Base-by-base conservation (phyloP, 1,140 invertebrate genomes). In the Pachyrhynchus sulphureomaculatus region DNA sequence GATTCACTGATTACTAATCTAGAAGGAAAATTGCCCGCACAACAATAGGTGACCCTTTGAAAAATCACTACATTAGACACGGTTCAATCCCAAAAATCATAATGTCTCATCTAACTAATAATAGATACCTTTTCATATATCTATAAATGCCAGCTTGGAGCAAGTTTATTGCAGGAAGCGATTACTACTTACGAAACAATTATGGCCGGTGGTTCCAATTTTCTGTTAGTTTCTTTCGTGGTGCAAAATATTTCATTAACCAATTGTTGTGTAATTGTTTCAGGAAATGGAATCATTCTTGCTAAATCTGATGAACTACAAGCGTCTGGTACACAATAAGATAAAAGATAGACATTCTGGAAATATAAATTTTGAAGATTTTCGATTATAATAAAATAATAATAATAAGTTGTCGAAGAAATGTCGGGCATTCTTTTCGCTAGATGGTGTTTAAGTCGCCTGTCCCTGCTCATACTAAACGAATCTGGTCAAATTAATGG, bases 171-270 rank as follows among this genome's bases (percentile, higher is more conserved):
- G 18, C 0, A 78, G 56, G 10, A 70, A 71, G 33, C 55, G 45
- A 0, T 70, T 69, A 32, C 76, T 78, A 1, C 73, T 77, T 52
- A 4, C 78, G 79, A 34, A 75, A 80, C 32, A 29, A n/a, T 26
- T 34, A 57, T 58, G 9, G 53, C 23, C 29, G 37, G 34, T 64
- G 1, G 1, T 20, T 29, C 20, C 53, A 69, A 12, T 62, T n/a
- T 39, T 53, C 20, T 39, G 51, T 57, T 39, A 54, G 10, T 57
- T 59, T 68, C 70, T 15, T 10, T 34, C 9, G 51, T 65, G 41
- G 33, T 5, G 45, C 57, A 62, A 20, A 39, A 10, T 42, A 17
- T 6, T 9, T 64, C 54, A 21, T 49, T 51, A 5, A 64, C 21
- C 12, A 64, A 33, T 10, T 52, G n/a, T 9, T 8, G 15, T 6